Percentiles rank a stretch among this genome's conserved stretches.
These are phyloP conservation scores for Morpho deidamia DNA, from an alignment of 2,888 invertebrate genomes.

Conservation along the genomic window DNA sequence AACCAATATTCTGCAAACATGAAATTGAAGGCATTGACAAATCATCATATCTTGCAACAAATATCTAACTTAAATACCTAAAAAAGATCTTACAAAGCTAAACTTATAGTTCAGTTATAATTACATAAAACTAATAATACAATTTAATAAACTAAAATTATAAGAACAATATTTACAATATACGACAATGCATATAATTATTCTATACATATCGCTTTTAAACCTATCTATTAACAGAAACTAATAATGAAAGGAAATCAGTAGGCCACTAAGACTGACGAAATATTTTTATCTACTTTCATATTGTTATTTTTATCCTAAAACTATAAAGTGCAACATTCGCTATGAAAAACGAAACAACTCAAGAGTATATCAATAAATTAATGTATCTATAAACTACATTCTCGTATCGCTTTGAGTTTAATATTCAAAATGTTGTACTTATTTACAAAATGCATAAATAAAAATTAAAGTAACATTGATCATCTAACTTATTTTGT, in stretches of 20 bases:
- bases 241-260: slow-evolving; percentile 63
- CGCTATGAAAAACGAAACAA: slow-evolving; percentile 68
- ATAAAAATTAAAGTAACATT: slow-evolving; percentile 30
- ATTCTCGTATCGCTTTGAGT: slow-evolving; percentile 48
- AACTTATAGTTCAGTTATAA: slow-evolving; percentile 47
- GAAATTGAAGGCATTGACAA: slow-evolving; percentile 35
- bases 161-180: slow-evolving; percentile 74
- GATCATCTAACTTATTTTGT: slow-evolving; percentile 31
- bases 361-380: slow-evolving; percentile 72
- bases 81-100: slow-evolving; percentile 64
- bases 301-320: slow-evolving; percentile 64
- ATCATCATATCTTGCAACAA: slow-evolving; percentile 58
- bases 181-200: slow-evolving; percentile 60
- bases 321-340: slow-evolving; percentile 73
- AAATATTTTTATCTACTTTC: slow-evolving; percentile 67
- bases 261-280: slow-evolving; percentile 69
- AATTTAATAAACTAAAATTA: slow-evolving; percentile 67
- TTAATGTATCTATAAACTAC: slow-evolving; percentile 62
- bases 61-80: slow-evolving; percentile 66
- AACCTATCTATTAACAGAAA: slow-evolving; percentile 73
- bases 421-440: slow-evolving; percentile 48
- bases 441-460: slow-evolving; percentile 74
- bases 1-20: slow-evolving; percentile 33
- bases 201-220: slow-evolving; percentile 69
- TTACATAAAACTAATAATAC: slow-evolving; percentile 67